Evolutionary conservation across 2,888 invertebrate species (phyloP).

Genomic region (Meteorus colon): DNA sequence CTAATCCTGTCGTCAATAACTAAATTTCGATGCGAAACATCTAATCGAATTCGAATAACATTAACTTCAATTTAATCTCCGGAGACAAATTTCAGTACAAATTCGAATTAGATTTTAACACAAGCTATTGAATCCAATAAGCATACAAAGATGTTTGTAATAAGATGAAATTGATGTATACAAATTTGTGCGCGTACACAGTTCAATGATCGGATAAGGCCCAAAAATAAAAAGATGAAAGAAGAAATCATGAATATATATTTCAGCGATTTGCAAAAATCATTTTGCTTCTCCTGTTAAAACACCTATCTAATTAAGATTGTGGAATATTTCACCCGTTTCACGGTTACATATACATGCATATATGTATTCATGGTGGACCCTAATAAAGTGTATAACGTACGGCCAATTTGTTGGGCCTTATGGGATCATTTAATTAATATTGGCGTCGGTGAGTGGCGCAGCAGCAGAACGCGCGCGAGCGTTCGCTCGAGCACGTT

Average conservation of each 20-base stretch:
- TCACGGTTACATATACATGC: constrained; percentile 48
- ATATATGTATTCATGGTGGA: constrained; percentile 43
- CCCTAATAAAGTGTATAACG: constrained; percentile 69
- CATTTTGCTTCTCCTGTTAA: constrained; percentile 62
- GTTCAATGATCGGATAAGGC: not conserved
- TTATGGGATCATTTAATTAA: constrained; percentile 73
- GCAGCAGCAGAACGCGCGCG: constrained; percentile 41
- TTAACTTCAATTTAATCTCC: not conserved
- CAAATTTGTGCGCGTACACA: not conserved
- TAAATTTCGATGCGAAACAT: too few species aligned
- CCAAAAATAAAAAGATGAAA: not conserved
- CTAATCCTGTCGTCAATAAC: too few species aligned
- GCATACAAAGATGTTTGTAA: not conserved
- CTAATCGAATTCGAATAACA: too few species aligned
- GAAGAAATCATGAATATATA: not conserved
- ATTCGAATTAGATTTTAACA: too few species aligned
- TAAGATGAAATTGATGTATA: not conserved
- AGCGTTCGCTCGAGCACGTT: not conserved
- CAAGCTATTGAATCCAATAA: too few species aligned
- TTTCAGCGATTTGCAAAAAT: constrained; percentile 53
- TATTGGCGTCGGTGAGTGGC: constrained; percentile 66
- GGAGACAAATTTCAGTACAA: not conserved
- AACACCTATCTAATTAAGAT: constrained; percentile 73
- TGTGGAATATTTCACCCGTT: constrained; percentile 68
- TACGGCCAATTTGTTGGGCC: constrained; percentile 68